phyloP scores from a whole-genome alignment of 2,113 vertebrate species.

The Silurus glanis region DNA sequence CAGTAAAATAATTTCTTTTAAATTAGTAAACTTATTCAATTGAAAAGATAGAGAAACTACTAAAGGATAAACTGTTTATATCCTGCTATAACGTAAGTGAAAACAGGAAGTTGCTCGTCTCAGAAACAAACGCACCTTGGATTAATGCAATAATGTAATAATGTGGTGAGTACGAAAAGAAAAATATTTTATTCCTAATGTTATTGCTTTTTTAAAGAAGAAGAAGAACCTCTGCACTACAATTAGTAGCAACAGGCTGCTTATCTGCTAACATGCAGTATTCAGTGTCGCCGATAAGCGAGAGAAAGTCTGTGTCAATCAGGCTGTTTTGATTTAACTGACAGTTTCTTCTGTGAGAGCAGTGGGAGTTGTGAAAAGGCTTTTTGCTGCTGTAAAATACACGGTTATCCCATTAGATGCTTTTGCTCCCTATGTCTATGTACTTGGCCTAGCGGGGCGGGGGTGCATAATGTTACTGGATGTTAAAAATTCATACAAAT shows the following conservation, averaged over 20 bases:
- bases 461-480: not conserved
- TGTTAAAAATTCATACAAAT: slow-evolving; percentile 43
- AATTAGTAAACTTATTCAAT: not conserved
- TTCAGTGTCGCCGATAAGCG: slow-evolving; percentile 1
- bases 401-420: slow-evolving; percentile 33
- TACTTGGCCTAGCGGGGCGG: not conserved
- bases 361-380: not conserved
- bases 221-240: not conserved
- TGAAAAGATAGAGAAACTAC: not conserved
- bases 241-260: not conserved
- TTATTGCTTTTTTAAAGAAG: not conserved
- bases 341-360: not conserved
- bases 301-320: not conserved
- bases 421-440: not conserved
- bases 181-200: not conserved
- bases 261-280: not conserved
- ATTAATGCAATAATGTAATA: not conserved
- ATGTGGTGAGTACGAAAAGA: not conserved
- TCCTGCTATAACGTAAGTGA: not conserved
- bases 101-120: not conserved
- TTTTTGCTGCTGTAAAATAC: not conserved
- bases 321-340: not conserved
- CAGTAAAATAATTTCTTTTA: too few relatives aligned
- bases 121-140: not conserved
- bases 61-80: not conserved